Conservation (phyloP, 2,888 invertebrate genomes). For the Margaritifera margaritifera region DNA sequence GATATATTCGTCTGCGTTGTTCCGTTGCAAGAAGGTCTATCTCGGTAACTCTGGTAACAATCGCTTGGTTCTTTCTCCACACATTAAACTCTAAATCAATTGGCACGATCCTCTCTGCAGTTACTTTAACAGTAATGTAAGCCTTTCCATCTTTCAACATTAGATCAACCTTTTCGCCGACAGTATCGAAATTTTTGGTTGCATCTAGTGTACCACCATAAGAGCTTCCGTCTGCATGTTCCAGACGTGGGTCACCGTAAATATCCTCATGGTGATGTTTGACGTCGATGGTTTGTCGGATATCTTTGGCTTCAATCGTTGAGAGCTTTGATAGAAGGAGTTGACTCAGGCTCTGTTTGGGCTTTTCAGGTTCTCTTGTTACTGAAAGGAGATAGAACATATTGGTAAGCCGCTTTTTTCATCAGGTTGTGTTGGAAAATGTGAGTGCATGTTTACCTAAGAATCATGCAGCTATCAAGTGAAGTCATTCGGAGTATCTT, state of each 20-base stretch:
- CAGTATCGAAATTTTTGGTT: conserved; percentile 62
- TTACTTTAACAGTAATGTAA: conserved; percentile 66
- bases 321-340: conserved; percentile 53
- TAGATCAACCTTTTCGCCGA: conserved; percentile 62
- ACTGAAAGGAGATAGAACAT: conserved; percentile 29
- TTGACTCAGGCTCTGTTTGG: conserved; percentile 53
- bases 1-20: conserved; percentile 65
- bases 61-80: conserved; percentile 70
- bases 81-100: conserved; percentile 68
- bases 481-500: no score
- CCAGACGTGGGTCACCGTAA: conserved; percentile 58
- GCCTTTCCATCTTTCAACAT: conserved; percentile 61
- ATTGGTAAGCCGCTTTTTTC: no score
- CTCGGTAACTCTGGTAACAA: conserved; percentile 69
- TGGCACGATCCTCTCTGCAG: conserved; percentile 69
- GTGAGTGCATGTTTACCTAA: no score
- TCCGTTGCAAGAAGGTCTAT: conserved; percentile 70
- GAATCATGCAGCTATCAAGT: no score
- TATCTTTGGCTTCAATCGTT: conserved; percentile 60
- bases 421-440: no score
- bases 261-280: conserved; percentile 64
- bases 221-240: conserved; percentile 58
- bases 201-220: conserved; percentile 22
- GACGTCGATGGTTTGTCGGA: conserved; percentile 60
- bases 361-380: conserved; percentile 31